phyloP scores from a whole-genome alignment of 2,113 vertebrate genomes.

The Eulemur rufifrons region DNA sequence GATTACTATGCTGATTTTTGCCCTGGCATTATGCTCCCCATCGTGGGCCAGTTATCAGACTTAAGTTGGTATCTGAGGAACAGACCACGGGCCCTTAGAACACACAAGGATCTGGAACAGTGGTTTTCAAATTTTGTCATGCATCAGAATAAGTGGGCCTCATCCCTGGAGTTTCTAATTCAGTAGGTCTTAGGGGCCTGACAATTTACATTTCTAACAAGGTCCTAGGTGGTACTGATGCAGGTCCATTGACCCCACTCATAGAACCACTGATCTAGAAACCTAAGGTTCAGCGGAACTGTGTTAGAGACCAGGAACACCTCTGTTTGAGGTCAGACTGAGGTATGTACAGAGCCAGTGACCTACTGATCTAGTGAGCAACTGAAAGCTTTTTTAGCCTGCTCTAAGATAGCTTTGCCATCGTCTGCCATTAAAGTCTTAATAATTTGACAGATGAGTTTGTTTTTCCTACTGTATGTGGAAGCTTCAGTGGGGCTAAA shows the following conservation, averaged over 20 bases:
- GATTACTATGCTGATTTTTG: background rate
- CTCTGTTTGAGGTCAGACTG: background rate
- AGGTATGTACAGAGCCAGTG: background rate
- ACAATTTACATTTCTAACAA: conserved; percentile 16
- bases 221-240: background rate
- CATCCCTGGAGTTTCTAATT: background rate
- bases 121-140: background rate
- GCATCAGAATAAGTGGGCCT: background rate
- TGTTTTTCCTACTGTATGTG: background rate
- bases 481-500: background rate
- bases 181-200: background rate
- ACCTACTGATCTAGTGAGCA: background rate
- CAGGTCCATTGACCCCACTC: background rate
- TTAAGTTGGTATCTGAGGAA: background rate
- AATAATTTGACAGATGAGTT: background rate
- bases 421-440: background rate
- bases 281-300: background rate
- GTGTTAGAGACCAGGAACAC: background rate
- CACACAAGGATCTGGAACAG: background rate
- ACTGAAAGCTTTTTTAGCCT: background rate
- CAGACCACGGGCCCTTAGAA: background rate
- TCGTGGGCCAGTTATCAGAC: background rate
- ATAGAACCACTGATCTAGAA: background rate
- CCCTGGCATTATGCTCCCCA: background rate
- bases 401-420: background rate